Evolutionary conservation across 2,888 invertebrate species (phyloP).

Genomic region (Dione juno): DNA sequence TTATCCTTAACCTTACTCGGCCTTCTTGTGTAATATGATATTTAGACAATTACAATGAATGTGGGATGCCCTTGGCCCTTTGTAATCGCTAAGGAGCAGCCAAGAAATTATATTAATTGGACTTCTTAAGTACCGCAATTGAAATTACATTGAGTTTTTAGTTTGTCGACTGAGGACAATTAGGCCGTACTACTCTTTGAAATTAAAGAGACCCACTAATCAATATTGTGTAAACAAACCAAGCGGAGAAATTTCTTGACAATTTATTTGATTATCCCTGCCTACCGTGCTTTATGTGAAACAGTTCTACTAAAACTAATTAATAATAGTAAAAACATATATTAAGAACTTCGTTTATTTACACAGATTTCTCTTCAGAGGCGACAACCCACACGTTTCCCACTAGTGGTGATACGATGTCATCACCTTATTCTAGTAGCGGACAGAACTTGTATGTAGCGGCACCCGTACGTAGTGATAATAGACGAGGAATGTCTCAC

Average conservation of each 20-base stretch:
- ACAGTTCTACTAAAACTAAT: too few species aligned
- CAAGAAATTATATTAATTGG: neutral
- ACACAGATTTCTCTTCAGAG: constrained; percentile 53
- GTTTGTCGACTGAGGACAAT: neutral
- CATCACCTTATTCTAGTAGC: constrained; percentile 85
- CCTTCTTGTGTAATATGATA: constrained; percentile 25
- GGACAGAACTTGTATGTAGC: constrained; percentile 96
- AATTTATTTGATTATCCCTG: too few species aligned
- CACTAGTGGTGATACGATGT: constrained; percentile 59
- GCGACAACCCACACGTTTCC: constrained; percentile 67
- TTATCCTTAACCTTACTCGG: constrained; percentile 25
- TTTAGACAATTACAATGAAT: constrained; percentile 18
- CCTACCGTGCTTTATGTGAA: too few species aligned
- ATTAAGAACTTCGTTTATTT: neutral
- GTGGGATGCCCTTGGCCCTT: constrained; percentile 9
- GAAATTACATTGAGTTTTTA: neutral
- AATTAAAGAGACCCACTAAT: too few species aligned
- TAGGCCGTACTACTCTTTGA: too few species aligned
- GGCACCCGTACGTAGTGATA: constrained; percentile 87
- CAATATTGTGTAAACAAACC: too few species aligned
- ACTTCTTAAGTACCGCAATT: neutral
- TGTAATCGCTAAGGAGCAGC: neutral
- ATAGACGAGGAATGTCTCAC: constrained; percentile 74
- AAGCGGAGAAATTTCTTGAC: too few species aligned
- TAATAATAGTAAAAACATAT: neutral